Conservation (phyloP, 2,113 vertebrate species). For the Typhlomys cinereus region DNA sequence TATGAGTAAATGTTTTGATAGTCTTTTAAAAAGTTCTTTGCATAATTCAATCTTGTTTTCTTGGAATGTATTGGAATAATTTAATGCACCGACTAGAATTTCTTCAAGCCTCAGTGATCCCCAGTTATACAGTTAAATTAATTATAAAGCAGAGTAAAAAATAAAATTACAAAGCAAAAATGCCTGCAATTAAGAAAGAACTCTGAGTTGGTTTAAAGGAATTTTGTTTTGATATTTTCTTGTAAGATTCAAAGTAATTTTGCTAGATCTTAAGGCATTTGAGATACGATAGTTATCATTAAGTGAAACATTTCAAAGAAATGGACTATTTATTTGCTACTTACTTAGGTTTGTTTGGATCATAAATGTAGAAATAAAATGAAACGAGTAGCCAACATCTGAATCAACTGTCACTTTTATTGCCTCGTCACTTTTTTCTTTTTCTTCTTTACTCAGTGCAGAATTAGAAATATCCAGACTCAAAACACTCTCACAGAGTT, state of each 20-base stretch:
- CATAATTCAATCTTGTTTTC: conserved; percentile 60
- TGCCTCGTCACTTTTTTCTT: not conserved
- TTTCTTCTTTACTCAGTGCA: not conserved
- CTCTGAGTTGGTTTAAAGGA: not conserved
- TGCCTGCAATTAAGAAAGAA: conserved; percentile 60
- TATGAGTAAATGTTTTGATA: conserved; percentile 34
- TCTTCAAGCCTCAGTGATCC: conserved; percentile 39
- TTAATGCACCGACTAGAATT: conserved; percentile 61
- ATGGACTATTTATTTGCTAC: not conserved
- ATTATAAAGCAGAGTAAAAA: conserved; percentile 11
- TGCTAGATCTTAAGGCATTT: not conserved
- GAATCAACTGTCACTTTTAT: not conserved
- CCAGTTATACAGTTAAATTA: conserved; percentile 39
- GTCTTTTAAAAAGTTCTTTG: conserved; percentile 10
- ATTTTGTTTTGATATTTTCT: not conserved
- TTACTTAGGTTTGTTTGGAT: not conserved
- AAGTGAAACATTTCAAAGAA: not conserved
- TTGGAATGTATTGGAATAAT: conserved; percentile 40
- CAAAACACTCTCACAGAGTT: not conserved
- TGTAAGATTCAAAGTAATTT: not conserved
- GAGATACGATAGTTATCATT: not conserved
- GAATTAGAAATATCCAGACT: not conserved
- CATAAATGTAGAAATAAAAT: not conserved
- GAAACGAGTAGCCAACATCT: not conserved
- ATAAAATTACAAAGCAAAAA: no score